Conservation (phyloP, 2,797 vertebrate genomes). For the Pseudocheirus occidentalis region DNA sequence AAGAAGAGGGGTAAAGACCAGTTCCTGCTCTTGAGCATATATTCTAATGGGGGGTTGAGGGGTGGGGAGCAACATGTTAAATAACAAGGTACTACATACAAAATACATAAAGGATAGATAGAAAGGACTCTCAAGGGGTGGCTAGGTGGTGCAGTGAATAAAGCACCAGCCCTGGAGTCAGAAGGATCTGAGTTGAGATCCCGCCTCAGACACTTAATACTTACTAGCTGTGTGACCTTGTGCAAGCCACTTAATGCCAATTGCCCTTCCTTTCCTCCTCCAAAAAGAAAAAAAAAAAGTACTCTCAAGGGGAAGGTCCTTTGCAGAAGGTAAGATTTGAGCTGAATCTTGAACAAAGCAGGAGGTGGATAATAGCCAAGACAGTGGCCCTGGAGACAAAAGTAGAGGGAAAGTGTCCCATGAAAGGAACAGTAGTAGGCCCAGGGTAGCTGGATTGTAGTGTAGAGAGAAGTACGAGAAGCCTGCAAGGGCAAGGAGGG, state of each 20-base stretch:
- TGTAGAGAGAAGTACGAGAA: not conserved
- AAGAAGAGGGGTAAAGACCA: constrained; percentile 4
- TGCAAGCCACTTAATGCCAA: too few species aligned
- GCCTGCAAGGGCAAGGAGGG: not conserved
- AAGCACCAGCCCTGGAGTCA: too few species aligned
- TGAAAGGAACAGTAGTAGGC: not conserved
- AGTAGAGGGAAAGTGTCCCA: not conserved
- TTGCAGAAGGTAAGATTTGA: not conserved
- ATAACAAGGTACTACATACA: not conserved
- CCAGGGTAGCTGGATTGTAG: not conserved
- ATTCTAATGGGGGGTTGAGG: not conserved
- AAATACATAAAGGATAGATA: not conserved
- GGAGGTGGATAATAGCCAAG: not conserved
- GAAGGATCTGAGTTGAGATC: too few species aligned
- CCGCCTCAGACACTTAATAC: too few species aligned
- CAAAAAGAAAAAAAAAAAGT: too few species aligned
- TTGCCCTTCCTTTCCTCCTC: too few species aligned
- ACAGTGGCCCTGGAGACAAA: not conserved
- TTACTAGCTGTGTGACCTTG: too few species aligned
- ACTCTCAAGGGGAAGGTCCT: not conserved
- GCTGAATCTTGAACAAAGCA: not conserved
- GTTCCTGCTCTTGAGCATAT: not conserved
- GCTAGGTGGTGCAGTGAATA: too few species aligned
- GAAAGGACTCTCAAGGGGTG: not conserved
- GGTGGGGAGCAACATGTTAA: not conserved